Evolutionary conservation across 2,113 vertebrate species (phyloP).

Genomic region (Geococcyx californianus): DNA sequence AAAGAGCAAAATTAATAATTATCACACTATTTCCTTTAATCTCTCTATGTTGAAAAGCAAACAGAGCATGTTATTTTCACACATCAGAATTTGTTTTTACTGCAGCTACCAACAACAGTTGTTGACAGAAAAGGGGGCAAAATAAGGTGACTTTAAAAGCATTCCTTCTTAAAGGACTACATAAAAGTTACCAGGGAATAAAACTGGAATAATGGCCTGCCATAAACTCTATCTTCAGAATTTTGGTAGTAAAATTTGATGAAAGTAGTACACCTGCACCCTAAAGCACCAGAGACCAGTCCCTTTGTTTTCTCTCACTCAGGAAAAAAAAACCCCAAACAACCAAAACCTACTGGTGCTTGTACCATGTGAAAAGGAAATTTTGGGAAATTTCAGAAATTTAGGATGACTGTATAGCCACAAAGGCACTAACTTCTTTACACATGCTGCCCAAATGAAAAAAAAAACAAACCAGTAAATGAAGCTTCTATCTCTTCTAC

Average conservation of each 20-base stretch:
- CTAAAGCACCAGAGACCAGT: not conserved
- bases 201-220: not conserved
- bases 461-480: not conserved
- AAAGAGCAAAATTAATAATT: slow-evolving; percentile 67
- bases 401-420: not conserved
- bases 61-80: slow-evolving; percentile 68
- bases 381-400: not conserved
- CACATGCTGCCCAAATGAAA: not conserved
- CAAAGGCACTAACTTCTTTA: not conserved
- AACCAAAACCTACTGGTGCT: not conserved
- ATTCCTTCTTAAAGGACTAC: not conserved
- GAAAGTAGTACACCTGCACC: not conserved
- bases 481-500: not conserved
- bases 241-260: slow-evolving; percentile 25
- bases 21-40: slow-evolving; percentile 62
- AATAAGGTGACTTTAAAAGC: slow-evolving; percentile 48
- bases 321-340: not conserved
- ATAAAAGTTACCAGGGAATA: not conserved
- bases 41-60: slow-evolving; percentile 58
- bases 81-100: slow-evolving; percentile 63
- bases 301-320: not conserved
- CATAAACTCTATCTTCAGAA: slow-evolving; percentile 21
- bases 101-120: slow-evolving; percentile 56
- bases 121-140: slow-evolving; percentile 49
- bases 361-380: rapidly evolving